Evolutionary conservation across 2,797 vertebrate species (phyloP).

Genomic region (Miichthys miiuy): DNA sequence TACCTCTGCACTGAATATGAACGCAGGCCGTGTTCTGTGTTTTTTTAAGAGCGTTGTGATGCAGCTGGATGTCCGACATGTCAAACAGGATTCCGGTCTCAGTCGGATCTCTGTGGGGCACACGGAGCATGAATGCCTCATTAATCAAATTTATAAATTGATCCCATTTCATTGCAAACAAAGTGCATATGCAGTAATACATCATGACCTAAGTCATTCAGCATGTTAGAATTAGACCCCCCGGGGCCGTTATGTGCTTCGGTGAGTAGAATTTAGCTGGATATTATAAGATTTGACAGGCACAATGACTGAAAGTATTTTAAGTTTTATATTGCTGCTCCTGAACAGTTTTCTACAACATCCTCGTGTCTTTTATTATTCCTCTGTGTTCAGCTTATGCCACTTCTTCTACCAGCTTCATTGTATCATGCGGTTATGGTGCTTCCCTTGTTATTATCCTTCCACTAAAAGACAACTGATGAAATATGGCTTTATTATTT

Average conservation of each 20-base stretch:
- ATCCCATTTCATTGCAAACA: slow-evolving; percentile 46
- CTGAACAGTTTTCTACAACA: slow-evolving; percentile 26
- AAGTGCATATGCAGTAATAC: slow-evolving; percentile 18
- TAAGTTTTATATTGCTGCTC: slow-evolving; percentile 38
- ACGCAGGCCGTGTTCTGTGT: slow-evolving; percentile 19
- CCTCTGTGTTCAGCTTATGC: slow-evolving; percentile 38
- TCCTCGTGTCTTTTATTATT: slow-evolving; percentile 49
- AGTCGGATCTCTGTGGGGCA: slow-evolving; percentile 33
- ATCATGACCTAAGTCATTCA: slow-evolving; percentile 10
- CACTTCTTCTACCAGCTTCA: slow-evolving; percentile 42
- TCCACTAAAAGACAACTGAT: slow-evolving; percentile 54
- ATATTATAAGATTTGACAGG: slow-evolving; percentile 51
- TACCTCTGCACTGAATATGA: slow-evolving; percentile 37
- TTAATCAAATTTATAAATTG: slow-evolving; percentile 46
- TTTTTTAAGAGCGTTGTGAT: slow-evolving; percentile 30
- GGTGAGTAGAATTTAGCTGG: slow-evolving; percentile 43
- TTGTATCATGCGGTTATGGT: slow-evolving; percentile 40
- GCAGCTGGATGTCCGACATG: slow-evolving; percentile 28
- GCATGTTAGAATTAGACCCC: slow-evolving; percentile 25
- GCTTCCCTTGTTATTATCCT: slow-evolving; percentile 46
- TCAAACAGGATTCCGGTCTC: slow-evolving; percentile 40
- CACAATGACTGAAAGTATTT: slow-evolving; percentile 46
- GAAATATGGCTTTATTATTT: slow-evolving; percentile 55
- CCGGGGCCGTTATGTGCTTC: slow-evolving; percentile 5
- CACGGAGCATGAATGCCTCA: slow-evolving; percentile 37